Percentiles rank a stretch among this genome's conserved stretches.
Conservation (phyloP, 2,797 vertebrate species). For the Scleropages formosus region DNA sequence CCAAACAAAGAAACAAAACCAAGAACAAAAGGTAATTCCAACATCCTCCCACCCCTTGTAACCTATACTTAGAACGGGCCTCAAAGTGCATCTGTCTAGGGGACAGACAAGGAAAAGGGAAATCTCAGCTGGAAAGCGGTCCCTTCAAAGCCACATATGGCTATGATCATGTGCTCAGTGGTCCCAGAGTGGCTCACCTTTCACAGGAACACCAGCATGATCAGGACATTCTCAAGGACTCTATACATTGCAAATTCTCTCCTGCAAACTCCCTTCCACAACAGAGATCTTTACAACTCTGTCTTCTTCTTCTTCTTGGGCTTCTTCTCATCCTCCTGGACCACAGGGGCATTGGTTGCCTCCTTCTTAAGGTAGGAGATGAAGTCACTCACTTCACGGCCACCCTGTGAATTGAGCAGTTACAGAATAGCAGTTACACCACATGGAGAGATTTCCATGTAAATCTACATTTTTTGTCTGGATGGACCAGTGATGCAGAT, state of each 20-base stretch:
- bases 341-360: conserved; percentile 76
- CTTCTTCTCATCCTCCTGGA: conserved; percentile 79
- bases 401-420: conserved; percentile 72
- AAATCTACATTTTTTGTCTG: no score
- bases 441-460: conserved; percentile 7
- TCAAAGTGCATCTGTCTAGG: conserved; percentile 59
- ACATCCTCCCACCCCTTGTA: conserved; percentile 43
- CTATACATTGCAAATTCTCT: conserved; percentile 57
- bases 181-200: conserved; percentile 20
- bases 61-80: conserved; percentile 58
- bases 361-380: conserved; percentile 90
- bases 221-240: conserved; percentile 65
- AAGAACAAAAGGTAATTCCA: conserved; percentile 48
- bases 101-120: conserved; percentile 41
- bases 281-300: conserved; percentile 24
- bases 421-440: not conserved
- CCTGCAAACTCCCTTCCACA: conserved; percentile 67
- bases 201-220: conserved; percentile 35
- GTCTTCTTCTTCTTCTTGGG: conserved; percentile 84
- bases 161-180: conserved; percentile 20
- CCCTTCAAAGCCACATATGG: conserved; percentile 37
- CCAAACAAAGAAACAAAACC: conserved; percentile 30
- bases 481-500: no score
- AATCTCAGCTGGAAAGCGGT: conserved; percentile 39
- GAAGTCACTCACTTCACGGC: conserved; percentile 92